Conservation (phyloP, 1,140 invertebrate genomes). For the Cecropterus lyciades region DNA sequence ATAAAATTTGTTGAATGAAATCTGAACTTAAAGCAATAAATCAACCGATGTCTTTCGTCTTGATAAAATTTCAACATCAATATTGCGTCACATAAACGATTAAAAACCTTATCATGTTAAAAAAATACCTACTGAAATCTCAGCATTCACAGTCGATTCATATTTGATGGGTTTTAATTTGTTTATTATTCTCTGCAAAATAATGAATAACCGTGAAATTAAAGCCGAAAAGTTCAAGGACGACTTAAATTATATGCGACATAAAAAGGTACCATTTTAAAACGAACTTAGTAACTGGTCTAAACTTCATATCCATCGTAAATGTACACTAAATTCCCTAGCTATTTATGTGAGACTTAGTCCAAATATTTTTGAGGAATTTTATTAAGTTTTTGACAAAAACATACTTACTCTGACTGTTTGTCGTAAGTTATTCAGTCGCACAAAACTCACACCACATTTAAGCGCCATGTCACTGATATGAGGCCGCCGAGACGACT, state of each 20-base stretch:
- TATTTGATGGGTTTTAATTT: conserved; percentile 1
- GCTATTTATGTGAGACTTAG: no score
- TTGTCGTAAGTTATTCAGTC: conserved; percentile 50
- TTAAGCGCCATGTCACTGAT: conserved; percentile 69
- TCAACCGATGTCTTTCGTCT: neutral
- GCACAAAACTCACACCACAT: conserved; percentile 57
- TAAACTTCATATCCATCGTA: no score
- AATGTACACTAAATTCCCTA: no score
- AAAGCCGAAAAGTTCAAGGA: neutral
- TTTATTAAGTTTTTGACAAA: neutral
- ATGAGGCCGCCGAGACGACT: neutral
- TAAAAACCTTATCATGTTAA: conserved; percentile 23
- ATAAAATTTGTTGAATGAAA: no score
- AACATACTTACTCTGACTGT: conserved; percentile 53
- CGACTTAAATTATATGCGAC: no score
- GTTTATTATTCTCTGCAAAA: conserved; percentile 15
- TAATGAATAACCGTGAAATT: neutral
- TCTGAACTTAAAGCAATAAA: neutral
- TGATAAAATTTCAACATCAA: conserved; percentile 20
- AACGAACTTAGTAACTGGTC: no score
- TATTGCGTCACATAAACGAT: conserved; percentile 24
- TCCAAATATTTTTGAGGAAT: no score
- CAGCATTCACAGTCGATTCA: neutral
- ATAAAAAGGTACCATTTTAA: no score
- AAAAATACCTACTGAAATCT: conserved; percentile 31